A percentile compares a stretch with the other conserved stretches of the same genome.
Conservation (phyloP, 2,888 invertebrate species). For the Pegoplata infirma region DNA sequence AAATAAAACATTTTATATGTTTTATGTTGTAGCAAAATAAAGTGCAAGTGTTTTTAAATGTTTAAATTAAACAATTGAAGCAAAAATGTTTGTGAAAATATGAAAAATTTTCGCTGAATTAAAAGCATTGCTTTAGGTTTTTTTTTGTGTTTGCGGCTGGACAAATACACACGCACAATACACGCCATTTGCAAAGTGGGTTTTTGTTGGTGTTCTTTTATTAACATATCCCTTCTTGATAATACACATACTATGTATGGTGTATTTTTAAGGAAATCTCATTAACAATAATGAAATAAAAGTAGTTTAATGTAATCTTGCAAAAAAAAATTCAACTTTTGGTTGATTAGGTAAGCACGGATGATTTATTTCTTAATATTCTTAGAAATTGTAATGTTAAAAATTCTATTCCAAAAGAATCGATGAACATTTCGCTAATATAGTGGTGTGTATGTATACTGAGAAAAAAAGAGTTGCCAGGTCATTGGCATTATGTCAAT, state of each 20-base stretch:
- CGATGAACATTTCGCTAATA: slow-evolving; percentile 37
- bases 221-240: slow-evolving; percentile 40
- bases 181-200: slow-evolving; percentile 63
- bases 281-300: background rate
- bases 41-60: slow-evolving; percentile 11
- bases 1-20: slow-evolving; percentile 16
- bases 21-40: slow-evolving; percentile 14
- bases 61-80: background rate
- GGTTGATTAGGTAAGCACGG: background rate
- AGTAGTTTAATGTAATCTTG: background rate
- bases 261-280: slow-evolving; percentile 43
- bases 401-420: slow-evolving; percentile 48
- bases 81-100: slow-evolving; percentile 20
- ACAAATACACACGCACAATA: slow-evolving; percentile 41
- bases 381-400: background rate
- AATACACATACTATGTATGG: slow-evolving; percentile 19
- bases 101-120: slow-evolving; percentile 30
- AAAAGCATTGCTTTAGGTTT: slow-evolving; percentile 34
- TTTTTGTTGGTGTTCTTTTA: slow-evolving; percentile 47
- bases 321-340: background rate
- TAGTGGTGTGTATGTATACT: slow-evolving; percentile 61
- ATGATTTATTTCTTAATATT: background rate
- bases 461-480: slow-evolving; percentile 34
- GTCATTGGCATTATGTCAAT: background rate
- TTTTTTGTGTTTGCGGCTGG: slow-evolving; percentile 43